Percentiles rank a stretch among this genome's conserved stretches.
Evolutionary conservation across 2,888 invertebrate species (phyloP).

Genomic region (Slavum lentiscoides): DNA sequence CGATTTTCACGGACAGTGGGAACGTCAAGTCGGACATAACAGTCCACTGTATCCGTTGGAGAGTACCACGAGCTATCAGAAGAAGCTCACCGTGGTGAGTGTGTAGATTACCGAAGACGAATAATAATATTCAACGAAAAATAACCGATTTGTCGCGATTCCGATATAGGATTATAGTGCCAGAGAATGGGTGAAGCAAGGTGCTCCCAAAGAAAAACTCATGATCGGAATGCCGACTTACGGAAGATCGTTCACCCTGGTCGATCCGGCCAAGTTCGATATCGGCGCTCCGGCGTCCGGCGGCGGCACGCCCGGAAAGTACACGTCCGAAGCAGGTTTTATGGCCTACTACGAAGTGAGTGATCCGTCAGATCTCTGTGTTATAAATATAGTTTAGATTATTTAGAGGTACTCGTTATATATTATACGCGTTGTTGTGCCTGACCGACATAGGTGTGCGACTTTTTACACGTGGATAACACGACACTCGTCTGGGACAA

Average conservation of each 20-base stretch:
- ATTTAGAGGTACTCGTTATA: too few relatives aligned
- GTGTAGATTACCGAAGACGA: slow-evolving; percentile 54
- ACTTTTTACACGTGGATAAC: slow-evolving; percentile 85
- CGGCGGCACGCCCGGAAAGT: slow-evolving; percentile 83
- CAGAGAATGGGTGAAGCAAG: slow-evolving; percentile 89
- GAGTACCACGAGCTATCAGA: slow-evolving; percentile 86
- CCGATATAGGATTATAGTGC: slow-evolving; percentile 76
- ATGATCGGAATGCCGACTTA: slow-evolving; percentile 95
- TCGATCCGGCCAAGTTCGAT: slow-evolving; percentile 84
- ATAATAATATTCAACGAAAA: neutral
- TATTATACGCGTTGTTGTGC: neutral
- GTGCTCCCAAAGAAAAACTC: slow-evolving; percentile 89
- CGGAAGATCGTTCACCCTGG: slow-evolving; percentile 86
- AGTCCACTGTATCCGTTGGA: slow-evolving; percentile 87
- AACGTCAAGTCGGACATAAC: slow-evolving; percentile 89
- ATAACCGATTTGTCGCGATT: neutral
- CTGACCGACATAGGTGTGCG: slow-evolving; percentile 69
- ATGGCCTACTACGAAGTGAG: slow-evolving; percentile 87
- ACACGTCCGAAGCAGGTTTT: slow-evolving; percentile 91
- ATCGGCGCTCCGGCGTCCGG: slow-evolving; percentile 89
- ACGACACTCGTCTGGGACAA: slow-evolving; percentile 94
- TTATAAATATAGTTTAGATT: neutral
- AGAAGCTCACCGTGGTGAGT: slow-evolving; percentile 86
- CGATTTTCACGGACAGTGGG: slow-evolving; percentile 95
- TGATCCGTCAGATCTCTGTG: neutral